A percentile compares a stretch with the other conserved stretches of the same genome.
phyloP scores from a whole-genome alignment of 2,888 invertebrate genomes.

The Leptarthrus brevirostris region DNA sequence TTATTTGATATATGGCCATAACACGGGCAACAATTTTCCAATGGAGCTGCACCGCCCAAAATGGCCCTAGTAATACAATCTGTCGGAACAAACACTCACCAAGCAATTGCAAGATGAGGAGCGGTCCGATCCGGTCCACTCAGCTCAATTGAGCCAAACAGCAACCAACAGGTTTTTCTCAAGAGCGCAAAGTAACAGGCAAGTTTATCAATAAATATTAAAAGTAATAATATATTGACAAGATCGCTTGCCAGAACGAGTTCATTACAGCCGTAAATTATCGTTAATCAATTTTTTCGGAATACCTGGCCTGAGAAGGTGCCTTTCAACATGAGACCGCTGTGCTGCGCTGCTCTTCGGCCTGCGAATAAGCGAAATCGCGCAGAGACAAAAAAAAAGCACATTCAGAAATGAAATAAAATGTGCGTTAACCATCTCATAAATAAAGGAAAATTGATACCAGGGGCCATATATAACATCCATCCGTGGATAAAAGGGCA shows the following conservation, averaged over 20 bases:
- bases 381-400: slow-evolving; percentile 11
- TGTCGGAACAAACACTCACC: slow-evolving; percentile 41
- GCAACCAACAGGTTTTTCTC: slow-evolving; percentile 14
- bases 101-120: neutral
- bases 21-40: neutral
- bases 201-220: slow-evolving; percentile 50
- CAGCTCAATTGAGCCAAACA: too few relatives aligned
- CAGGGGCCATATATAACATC: slow-evolving; percentile 31
- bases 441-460: slow-evolving; percentile 45
- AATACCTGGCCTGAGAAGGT: neutral
- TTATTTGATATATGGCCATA: slow-evolving; percentile 13
- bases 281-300: slow-evolving; percentile 50
- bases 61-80: slow-evolving; percentile 36
- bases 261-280: slow-evolving; percentile 53
- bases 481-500: slow-evolving; percentile 20
- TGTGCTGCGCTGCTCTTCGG: neutral
- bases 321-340: slow-evolving; percentile 21
- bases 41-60: slow-evolving; percentile 18
- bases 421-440: slow-evolving; percentile 48
- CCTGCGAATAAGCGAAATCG: neutral
- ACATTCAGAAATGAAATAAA: slow-evolving; percentile 45
- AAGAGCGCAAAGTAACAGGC: slow-evolving; percentile 15
- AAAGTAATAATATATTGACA: slow-evolving; percentile 53
- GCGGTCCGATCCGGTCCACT: neutral
- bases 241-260: slow-evolving; percentile 50